Base-by-base conservation (phyloP, 2,113 vertebrate species). In the Lepus americanus region DNA sequence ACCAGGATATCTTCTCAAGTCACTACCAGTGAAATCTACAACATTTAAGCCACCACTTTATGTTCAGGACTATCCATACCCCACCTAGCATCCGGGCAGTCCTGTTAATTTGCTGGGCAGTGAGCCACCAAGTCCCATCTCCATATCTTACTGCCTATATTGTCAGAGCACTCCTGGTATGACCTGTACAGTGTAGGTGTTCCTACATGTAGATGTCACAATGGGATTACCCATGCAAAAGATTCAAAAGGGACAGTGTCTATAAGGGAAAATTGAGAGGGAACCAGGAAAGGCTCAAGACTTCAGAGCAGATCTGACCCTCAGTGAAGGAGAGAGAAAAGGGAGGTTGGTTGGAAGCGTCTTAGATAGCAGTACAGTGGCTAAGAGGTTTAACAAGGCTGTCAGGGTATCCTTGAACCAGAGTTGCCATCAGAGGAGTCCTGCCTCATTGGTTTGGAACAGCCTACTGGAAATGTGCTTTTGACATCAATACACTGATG, bases 401-500 rank as follows among this genome's bases (percentile, higher is more conserved):
- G 1, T 74, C 77, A 92, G 66, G n/a, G 72, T 55, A 49, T 44
- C 53, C 64, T 84, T 20, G 7, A 76, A 74, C 20, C 63, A 85
- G 61, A 72, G 39, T 33, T 89, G 44, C 23, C 36, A 44, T 66
- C 8, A 33, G 67, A 80, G 67, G 87, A 92, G 6, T 61, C 36
- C 17, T 72, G 2, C 2, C 11, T 85, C 36, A 72, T 39, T 89
- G 55, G 36, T 31, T 61, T 66, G 22, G 8, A 86, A 11, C 87
- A 78, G 67, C 12, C 29, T 81, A n/a, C 51, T 25, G 39, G 22
- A 85, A 84, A 3, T 3, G 3, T 67, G 49, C 64, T 55, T 64
- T 89, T 94, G 85, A 17, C 19, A 33, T 92, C n/a, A 91, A 53
- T 23, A 85, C 59, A 91, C 9, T 93, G 33, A 39, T 77, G 20